Percentiles rank a stretch among this genome's conserved stretches.
phyloP scores from a whole-genome alignment of 1,140 invertebrate genomes.

The Drosophila parabipectinata region DNA sequence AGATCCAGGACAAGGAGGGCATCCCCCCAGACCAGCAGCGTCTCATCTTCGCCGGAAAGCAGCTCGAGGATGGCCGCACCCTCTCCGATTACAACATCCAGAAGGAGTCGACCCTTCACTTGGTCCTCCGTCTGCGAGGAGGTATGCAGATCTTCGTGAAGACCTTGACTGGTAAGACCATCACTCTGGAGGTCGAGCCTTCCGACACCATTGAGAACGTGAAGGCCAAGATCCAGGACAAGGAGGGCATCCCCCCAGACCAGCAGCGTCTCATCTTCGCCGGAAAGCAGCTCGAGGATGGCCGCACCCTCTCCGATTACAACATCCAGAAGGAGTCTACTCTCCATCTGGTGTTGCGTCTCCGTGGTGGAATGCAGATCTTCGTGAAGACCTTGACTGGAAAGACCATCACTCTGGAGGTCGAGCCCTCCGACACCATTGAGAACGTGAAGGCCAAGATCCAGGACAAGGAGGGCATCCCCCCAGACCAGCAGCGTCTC shows the following conservation, averaged over 20 bases:
- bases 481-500: slow-evolving; percentile 86
- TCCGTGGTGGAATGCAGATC: slow-evolving; percentile 94
- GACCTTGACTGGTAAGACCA: slow-evolving; percentile 91
- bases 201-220: slow-evolving; percentile 92
- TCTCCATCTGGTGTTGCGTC: slow-evolving; percentile 92
- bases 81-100: slow-evolving; percentile 93
- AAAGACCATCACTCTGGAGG: slow-evolving; percentile 94
- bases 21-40: slow-evolving; percentile 91
- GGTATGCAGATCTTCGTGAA: slow-evolving; percentile 93
- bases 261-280: slow-evolving; percentile 89
- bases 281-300: slow-evolving; percentile 90
- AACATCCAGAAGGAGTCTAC: slow-evolving; percentile 96
- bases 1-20: slow-evolving; percentile 90
- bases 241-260: slow-evolving; percentile 89
- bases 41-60: slow-evolving; percentile 88
- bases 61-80: slow-evolving; percentile 90
- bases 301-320: slow-evolving; percentile 87
- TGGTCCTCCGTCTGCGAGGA: slow-evolving; percentile 92
- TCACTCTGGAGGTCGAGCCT: slow-evolving; percentile 90
- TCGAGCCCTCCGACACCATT: slow-evolving; percentile 89
- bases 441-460: slow-evolving; percentile 91
- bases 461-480: slow-evolving; percentile 88
- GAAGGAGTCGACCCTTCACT: slow-evolving; percentile 95
- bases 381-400: slow-evolving; percentile 96
- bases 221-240: slow-evolving; percentile 92